Base-by-base conservation (phyloP, 2,888 invertebrate genomes). In the Operophtera brumata region DNA sequence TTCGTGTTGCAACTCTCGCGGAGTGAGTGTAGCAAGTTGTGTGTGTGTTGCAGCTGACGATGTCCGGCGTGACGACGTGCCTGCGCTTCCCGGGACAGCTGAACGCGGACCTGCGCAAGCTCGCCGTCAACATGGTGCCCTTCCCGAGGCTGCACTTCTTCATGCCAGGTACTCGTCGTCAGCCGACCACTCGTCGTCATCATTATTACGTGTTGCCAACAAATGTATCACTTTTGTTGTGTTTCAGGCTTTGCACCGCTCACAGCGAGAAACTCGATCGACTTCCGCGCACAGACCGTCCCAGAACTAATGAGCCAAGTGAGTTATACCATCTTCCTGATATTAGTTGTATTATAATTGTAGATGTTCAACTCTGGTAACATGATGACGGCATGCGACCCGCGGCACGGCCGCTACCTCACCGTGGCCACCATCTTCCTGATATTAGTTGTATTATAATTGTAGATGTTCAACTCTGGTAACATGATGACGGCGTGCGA, bases 101-200 rank as follows among this genome's bases (percentile, higher is more conserved):
- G 73, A 97, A 97, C 82, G 96, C 97, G 0, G 97, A 97, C 82
- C 87, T 97, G 7, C 91, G 97, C 45, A 95, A 97, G 86, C 86
- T 96, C 43, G 95, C 96, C 0, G 96, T 97, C 34, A 97, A 97
- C 84, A 97, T 97, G 97, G 96, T 97, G 10, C 97, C 97, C 0
- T 97, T 97, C 91, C 97, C 97, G 0, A 92, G 96, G 55, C 91
- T 97, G 6, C 96, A 97, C 80, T 97, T 97, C 92, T 97, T 97
- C 81, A 30, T 30, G 30, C 30, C 30, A 30, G 30, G 30, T 30
- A 30, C 9, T 20, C 20, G 4, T 20, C 20, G 4, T 20, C 20
- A 20, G 2, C 4, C 4, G 20, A 20, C 20, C 20, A 20, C 4
- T 20, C 20, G 20, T 3, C 20, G 4, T 20, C 20, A 3, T 20